These are phyloP conservation scores for Carapus acus DNA, from an alignment of 2,797 vertebrate genomes.

Conservation along the genomic window DNA sequence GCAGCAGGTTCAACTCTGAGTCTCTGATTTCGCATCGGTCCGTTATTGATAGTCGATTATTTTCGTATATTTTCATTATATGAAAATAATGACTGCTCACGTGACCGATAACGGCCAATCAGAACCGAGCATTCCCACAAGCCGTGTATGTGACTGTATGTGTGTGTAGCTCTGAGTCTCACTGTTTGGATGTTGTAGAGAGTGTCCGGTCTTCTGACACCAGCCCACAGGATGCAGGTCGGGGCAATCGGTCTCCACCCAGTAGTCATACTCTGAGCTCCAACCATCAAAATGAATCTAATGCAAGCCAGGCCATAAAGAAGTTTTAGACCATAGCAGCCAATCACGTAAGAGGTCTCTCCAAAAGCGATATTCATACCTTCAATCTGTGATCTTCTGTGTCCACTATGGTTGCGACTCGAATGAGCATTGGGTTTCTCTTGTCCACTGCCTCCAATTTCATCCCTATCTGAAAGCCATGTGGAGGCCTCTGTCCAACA, in stretches of 20 bases:
- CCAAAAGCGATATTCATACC: slow-evolving; percentile 55
- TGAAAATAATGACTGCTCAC: too few species aligned
- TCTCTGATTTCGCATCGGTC: too few species aligned
- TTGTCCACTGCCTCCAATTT: slow-evolving; percentile 88
- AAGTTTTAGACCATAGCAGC: neutral
- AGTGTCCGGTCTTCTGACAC: slow-evolving; percentile 86
- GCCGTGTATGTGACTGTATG: neutral
- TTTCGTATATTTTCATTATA: too few species aligned
- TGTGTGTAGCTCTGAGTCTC: slow-evolving; percentile 27
- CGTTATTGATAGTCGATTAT: too few species aligned
- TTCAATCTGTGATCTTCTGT: slow-evolving; percentile 82
- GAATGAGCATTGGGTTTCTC: slow-evolving; percentile 85
- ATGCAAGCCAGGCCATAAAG: neutral
- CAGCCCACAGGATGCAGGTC: slow-evolving; percentile 85
- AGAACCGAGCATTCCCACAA: too few species aligned
- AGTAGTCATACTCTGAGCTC: slow-evolving; percentile 81
- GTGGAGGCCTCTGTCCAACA: slow-evolving; percentile 83
- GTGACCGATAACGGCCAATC: too few species aligned
- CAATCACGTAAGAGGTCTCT: neutral
- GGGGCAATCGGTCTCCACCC: slow-evolving; percentile 81
- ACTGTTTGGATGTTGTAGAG: slow-evolving; percentile 79
- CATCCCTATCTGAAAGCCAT: slow-evolving; percentile 84
- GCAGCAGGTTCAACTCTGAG: too few species aligned
- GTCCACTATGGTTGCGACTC: slow-evolving; percentile 76
- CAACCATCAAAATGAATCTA: slow-evolving; percentile 88